Base-by-base conservation (phyloP, 2,113 vertebrate species). In the Picathartes gymnocephalus region DNA sequence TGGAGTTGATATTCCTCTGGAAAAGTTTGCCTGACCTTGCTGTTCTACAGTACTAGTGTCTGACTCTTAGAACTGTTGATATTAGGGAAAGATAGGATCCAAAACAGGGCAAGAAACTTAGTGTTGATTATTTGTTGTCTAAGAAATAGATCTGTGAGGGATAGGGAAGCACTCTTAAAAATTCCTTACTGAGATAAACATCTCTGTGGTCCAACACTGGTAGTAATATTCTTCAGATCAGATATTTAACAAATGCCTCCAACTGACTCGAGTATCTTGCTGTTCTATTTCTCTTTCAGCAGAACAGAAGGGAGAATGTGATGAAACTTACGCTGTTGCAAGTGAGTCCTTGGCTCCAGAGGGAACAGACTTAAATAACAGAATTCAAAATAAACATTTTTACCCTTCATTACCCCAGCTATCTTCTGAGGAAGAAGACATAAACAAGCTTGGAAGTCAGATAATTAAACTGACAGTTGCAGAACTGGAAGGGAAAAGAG, bases 351-450 rank as follows among this genome's bases (percentile, higher is more conserved):
- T 96, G 80, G 96, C 97, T 92, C 98, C 94, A 20, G 94, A 97
- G 93, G 97, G 98, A 74, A 96, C 97, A 96, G 97, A 97, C 76
- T 97, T 95, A 97, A 98, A 98, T 97, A 98, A 94, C 90, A 78
- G 96, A 95, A 95, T 81, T 84, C 93, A 95, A 58, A 70, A 58
- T 93, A 93, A 93, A 88, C 97, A 88, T 96, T 97, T 97, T 95
- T 98, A 96, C 91, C 95, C 98, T 86, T 95, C 97, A 22, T 97
- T 98, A 82, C 88, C 97, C 85, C 96, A 88, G 53, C 62, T 94
- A 33, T 83, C 86, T 86, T 96, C 95, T 4, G 89, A 97, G 71
- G 95, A 95, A 79, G 96, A 94, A 83, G 98, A 98, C 84, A 97
- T 93, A 70, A 98, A 98, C 96, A 92, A 93, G 79, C 90, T 97